Evolutionary conservation across 2,888 invertebrate species (phyloP), one percentile per base, ranked within the genome.

Genomic region (Steinernema carpocapsae): DNA sequence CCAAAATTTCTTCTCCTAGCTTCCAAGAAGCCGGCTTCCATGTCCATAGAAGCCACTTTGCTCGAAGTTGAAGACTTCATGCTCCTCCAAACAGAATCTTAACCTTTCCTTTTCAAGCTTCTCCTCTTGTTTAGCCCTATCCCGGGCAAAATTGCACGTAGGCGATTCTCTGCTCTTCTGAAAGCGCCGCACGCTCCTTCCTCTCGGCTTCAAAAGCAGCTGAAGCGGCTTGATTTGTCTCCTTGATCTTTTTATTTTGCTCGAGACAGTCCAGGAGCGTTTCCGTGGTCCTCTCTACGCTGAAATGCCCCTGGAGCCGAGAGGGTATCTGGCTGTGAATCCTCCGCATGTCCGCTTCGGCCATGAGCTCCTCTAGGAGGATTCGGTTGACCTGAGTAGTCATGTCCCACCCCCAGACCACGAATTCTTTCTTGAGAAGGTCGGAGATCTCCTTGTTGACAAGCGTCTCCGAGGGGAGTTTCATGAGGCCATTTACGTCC

Each of bases 381-480:
- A 26, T 26, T 17, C 12, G 17, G 64, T 32, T 29, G 12, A 32
- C 17, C 17, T 17, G 1, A 4, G 29, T 26, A 17, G 32, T 26
- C 29, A 32, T 37, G 64, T 64, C 64, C 64, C 64, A 64, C 2
- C 32, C 64, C 64, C 64, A 64, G 17, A 32, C 17, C 29, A 64
- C 64, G 64, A 64, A 64, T 12, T 37, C 29, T 1, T 32, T 7
- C 32, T 64, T 64, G 24, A 56, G 24, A 14, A 56, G 3, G 26
- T 56, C 56, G 26, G 26, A 3, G 26, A 56, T 26, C 6, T 22
- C 7, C 56, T 56, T 56, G 26, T 56, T 22, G 24, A 26, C 6
- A 4, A 56, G 56, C 7, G 22, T 19, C 26, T 26, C 26, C 26
- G 22, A 26, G 7, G 56, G 56, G 56, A 56, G 26, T 22, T 4